A percentile compares a stretch with the other conserved stretches of the same genome.
Conservation (phyloP, 1,140 invertebrate species). For the Chlorops oryzae region DNA sequence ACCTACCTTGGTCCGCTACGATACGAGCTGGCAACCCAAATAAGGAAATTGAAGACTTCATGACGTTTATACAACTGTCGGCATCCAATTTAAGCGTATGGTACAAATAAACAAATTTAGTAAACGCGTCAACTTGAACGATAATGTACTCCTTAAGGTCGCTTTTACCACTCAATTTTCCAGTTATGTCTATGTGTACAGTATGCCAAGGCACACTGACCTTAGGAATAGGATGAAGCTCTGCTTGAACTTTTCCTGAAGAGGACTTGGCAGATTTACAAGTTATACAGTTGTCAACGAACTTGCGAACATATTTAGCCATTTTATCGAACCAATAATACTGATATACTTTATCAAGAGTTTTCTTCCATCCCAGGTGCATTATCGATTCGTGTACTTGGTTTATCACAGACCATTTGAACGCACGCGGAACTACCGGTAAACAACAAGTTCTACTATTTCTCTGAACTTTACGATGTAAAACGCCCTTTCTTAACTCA, state of each 20-base stretch:
- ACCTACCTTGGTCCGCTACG: too few relatives aligned
- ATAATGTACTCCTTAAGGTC: too few relatives aligned
- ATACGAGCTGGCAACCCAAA: too few relatives aligned
- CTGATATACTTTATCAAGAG: constrained; percentile 22
- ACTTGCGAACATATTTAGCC: constrained; percentile 24
- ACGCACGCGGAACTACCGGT: constrained; percentile 27
- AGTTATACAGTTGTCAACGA: constrained; percentile 28
- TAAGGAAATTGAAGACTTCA: too few relatives aligned
- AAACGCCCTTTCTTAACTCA: constrained; percentile 17
- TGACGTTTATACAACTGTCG: too few relatives aligned
- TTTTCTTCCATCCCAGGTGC: constrained; percentile 19
- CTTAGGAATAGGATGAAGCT: constrained; percentile 1
- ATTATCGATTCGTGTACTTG: constrained; percentile 25
- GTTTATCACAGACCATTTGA: constrained; percentile 33
- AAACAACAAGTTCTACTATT: constrained; percentile 19
- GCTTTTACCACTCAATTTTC: too few relatives aligned
- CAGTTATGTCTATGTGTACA: constrained; percentile 2
- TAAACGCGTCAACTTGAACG: too few relatives aligned
- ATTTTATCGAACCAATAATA: constrained; percentile 21
- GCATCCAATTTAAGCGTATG: too few relatives aligned
- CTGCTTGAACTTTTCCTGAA: too few relatives aligned
- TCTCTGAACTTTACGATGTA: constrained; percentile 23
- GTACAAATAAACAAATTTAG: too few relatives aligned
- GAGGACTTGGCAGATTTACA: too few relatives aligned
- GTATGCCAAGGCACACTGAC: constrained; percentile 2